Evolutionary conservation across 2,113 vertebrate species (phyloP).

Genomic region (Centropus bengalensis): DNA sequence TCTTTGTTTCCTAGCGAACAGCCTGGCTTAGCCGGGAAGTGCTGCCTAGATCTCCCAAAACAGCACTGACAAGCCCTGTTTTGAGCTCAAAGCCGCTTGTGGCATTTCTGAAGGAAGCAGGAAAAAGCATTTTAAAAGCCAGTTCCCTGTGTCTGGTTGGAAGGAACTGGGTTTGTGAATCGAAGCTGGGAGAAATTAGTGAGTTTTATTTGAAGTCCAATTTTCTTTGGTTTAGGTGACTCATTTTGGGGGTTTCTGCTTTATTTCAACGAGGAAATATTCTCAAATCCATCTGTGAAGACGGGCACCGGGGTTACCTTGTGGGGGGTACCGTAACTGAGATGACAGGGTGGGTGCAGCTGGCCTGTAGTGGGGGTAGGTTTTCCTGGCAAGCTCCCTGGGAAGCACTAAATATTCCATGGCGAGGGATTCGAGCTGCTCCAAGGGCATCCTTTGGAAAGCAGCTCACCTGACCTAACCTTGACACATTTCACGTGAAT

Average conservation of each 20-base stretch:
- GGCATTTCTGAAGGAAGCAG: neutral
- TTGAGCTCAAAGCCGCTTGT: neutral
- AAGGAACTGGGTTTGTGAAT: neutral
- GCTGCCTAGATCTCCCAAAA: neutral
- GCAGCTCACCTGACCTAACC: neutral
- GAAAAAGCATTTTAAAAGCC: neutral
- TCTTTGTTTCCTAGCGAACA: neutral
- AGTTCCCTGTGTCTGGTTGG: too few species aligned
- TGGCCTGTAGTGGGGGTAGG: neutral
- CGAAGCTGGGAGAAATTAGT: neutral
- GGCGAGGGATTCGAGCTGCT: neutral
- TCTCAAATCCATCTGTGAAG: neutral
- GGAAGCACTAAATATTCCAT: fast-evolving
- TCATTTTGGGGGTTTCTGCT: neutral
- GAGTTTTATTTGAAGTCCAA: neutral
- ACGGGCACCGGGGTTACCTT: neutral
- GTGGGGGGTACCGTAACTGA: neutral
- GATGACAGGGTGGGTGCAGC: neutral
- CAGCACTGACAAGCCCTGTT: neutral
- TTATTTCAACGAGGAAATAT: neutral
- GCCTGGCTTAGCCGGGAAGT: neutral
- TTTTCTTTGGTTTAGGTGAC: neutral
- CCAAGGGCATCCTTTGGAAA: neutral
- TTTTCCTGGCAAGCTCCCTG: neutral
- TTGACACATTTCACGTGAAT: fast-evolving